Conservation (phyloP, 2,797 vertebrate species). For the Lutjanus argentimaculatus region DNA sequence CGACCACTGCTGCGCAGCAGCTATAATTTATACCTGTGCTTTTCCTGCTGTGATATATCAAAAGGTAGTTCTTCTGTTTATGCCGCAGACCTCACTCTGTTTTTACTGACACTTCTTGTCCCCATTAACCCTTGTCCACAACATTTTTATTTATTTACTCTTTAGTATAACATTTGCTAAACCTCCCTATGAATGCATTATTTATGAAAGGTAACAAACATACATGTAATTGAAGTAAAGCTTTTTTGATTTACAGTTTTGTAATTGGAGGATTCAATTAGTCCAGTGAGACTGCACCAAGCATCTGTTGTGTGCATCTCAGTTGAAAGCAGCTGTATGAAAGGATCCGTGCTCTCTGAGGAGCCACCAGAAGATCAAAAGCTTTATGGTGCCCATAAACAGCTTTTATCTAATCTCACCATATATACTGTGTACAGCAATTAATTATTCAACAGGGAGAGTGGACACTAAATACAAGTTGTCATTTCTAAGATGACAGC, state of each 20-base stretch:
- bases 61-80: neutral
- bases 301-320: constrained; percentile 13
- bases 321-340: neutral
- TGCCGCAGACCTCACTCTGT: neutral
- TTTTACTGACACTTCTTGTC: neutral
- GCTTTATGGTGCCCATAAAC: neutral
- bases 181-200: neutral
- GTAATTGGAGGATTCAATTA: constrained; percentile 10
- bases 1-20: too few species aligned
- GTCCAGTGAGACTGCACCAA: neutral
- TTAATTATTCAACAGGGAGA: neutral
- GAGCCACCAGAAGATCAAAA: neutral
- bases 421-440: neutral
- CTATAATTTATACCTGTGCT: neutral
- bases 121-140: neutral
- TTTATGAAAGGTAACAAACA: neutral
- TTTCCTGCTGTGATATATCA: neutral
- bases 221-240: neutral
- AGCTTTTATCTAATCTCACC: neutral
- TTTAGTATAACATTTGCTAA: neutral
- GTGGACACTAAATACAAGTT: neutral
- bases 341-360: neutral
- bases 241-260: constrained; percentile 6
- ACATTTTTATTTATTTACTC: neutral
- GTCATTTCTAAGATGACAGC: neutral